Conservation (phyloP, 2,797 vertebrate species). For the Paramormyrops hopkinsi region DNA sequence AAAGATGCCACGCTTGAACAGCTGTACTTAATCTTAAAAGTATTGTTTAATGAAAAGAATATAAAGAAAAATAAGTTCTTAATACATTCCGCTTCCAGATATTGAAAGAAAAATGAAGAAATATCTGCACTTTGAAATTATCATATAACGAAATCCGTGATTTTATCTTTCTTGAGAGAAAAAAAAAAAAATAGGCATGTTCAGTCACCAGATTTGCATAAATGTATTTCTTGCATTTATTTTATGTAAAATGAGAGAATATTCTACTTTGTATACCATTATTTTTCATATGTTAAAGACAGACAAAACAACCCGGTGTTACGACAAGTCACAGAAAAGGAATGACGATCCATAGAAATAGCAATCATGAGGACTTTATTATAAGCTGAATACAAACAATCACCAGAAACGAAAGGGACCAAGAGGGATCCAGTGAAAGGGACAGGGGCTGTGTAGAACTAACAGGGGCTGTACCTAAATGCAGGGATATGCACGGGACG, state of each 20-base stretch:
- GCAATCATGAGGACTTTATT: background rate
- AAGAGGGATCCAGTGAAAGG: background rate
- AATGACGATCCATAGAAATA: background rate
- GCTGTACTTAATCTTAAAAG: slow-evolving; percentile 9
- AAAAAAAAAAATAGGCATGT: background rate
- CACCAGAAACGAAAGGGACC: background rate
- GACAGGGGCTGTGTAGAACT: background rate
- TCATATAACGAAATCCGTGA: background rate
- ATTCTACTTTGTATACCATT: background rate
- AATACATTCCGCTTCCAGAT: background rate
- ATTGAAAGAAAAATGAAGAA: background rate
- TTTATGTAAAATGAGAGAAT: background rate
- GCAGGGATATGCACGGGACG: background rate
- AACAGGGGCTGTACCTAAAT: background rate
- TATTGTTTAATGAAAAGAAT: slow-evolving; percentile 8
- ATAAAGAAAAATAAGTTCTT: slow-evolving; percentile 9
- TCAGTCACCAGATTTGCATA: background rate
- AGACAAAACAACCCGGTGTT: background rate
- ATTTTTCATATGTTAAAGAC: background rate
- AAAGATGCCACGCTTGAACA: slow-evolving; percentile 11
- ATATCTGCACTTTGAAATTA: background rate
- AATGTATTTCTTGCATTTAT: background rate
- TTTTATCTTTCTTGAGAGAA: background rate
- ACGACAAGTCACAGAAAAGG: background rate
- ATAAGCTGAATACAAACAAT: background rate